Evolutionary conservation across 2,888 invertebrate genomes (phyloP).

Genomic region (Agrenia bidenticulata): DNA sequence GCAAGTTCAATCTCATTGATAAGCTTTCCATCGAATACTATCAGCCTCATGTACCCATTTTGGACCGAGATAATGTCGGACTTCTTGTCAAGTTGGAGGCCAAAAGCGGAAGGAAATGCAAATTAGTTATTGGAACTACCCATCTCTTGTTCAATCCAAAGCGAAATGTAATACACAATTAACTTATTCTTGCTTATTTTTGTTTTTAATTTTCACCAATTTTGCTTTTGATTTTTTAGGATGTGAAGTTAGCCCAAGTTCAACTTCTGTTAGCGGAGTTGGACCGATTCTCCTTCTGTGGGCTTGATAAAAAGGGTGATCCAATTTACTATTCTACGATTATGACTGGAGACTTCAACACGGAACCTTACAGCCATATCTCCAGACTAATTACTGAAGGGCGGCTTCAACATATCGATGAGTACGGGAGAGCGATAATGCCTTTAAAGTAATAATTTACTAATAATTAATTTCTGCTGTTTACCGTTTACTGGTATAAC

Average conservation of each 20-base stretch:
- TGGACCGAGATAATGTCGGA: constrained; percentile 87
- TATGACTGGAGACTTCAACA: constrained; percentile 91
- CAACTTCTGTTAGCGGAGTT: constrained; percentile 81
- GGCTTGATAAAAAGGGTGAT: constrained; percentile 53
- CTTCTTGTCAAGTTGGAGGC: constrained; percentile 73
- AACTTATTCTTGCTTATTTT: no score
- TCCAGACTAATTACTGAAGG: constrained; percentile 70
- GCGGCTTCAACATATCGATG: constrained; percentile 36
- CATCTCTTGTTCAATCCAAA: constrained; percentile 91
- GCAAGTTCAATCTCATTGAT: constrained; percentile 68
- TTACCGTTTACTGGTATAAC: not conserved
- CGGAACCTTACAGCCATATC: constrained; percentile 71
- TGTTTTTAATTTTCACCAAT: no score
- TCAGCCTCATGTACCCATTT: constrained; percentile 62
- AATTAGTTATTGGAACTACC: constrained; percentile 83
- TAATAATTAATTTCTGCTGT: not conserved
- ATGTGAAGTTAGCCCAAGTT: constrained; percentile 85
- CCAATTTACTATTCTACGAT: constrained; percentile 73
- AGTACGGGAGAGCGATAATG: constrained; percentile 23
- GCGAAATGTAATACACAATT: constrained; percentile 59
- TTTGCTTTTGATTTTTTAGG: constrained; percentile 62
- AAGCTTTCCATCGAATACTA: constrained; percentile 70
- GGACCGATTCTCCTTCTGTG: constrained; percentile 69
- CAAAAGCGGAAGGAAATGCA: constrained; percentile 57
- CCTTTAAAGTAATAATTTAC: constrained; percentile 49